These are phyloP conservation scores for Rhodophaea formosa DNA, from an alignment of 2,888 invertebrate genomes.

Conservation along the genomic window DNA sequence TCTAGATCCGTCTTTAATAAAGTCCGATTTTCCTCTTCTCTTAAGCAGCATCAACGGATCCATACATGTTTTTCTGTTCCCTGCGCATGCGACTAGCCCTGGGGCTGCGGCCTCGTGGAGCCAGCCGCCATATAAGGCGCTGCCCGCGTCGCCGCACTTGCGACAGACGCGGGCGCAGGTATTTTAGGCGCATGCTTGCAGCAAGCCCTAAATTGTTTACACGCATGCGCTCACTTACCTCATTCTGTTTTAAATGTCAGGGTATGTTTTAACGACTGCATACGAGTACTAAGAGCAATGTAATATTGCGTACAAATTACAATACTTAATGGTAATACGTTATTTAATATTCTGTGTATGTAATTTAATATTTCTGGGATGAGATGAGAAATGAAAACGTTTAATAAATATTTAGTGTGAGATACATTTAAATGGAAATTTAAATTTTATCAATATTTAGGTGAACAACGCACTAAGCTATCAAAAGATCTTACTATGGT, in stretches of 20 bases:
- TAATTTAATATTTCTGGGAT: neutral
- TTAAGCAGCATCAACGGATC: neutral
- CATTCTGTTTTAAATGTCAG: conserved; percentile 52
- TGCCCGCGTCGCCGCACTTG: conserved; percentile 51
- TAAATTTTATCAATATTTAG: too few species aligned
- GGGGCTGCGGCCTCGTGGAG: conserved; percentile 55
- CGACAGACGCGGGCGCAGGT: conserved; percentile 45
- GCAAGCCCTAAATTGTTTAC: conserved; percentile 64
- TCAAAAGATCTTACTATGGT: neutral
- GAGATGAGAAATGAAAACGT: too few species aligned
- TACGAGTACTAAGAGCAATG: neutral
- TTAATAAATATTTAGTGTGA: too few species aligned
- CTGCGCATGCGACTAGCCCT: conserved; percentile 2
- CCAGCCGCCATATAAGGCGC: conserved; percentile 65
- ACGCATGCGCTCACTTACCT: conserved; percentile 42
- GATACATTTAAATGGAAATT: too few species aligned
- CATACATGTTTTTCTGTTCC: neutral
- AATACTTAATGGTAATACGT: neutral
- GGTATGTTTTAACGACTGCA: conserved; percentile 24
- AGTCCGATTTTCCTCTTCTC: neutral
- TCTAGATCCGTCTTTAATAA: too few species aligned
- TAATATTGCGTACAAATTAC: conserved; percentile 3
- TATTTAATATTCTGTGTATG: neutral
- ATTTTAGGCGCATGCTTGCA: conserved; percentile 46
- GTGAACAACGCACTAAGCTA: too few species aligned